Evolutionary conservation across 2,797 vertebrate species (phyloP), one percentile per base, ranked within the genome.

Genomic region (Acanthurus lineatus): DNA sequence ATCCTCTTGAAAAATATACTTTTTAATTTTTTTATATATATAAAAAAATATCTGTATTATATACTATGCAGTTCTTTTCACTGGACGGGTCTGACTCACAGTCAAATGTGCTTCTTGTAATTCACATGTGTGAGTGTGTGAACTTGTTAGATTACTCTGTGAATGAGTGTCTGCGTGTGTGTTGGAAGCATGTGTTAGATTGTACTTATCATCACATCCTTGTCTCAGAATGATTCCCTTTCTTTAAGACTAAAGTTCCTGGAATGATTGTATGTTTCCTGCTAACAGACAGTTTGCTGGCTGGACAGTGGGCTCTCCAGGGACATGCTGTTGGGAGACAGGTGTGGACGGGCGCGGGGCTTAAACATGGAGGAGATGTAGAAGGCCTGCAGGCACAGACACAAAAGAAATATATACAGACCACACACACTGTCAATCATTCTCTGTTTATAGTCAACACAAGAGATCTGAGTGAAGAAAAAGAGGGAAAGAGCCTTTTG

Each of bases 201-300:
- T 85, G 84, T 86, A 74, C 83, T 85, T 81, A 77, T 63, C 35
- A 53, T 67, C 51, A 16, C 28, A 20, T 84, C 68, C 59, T 86
- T 88, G 70, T 79, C 67, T 79, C 61, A 40, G 61, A 87, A 56
- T 42, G 70, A 80, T 86, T 92, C 85, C 78, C 80, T 90, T 85
- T 86, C 63, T 48, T 49, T 22, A 54, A 67, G 76, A 38, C 52
- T 49, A 20, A 49, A 3, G 16, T 69, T 68, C 74, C 51, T 74
- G 79, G 77, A 76, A 54, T 45, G 77, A 81, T 7, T 71, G 81
- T 11, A 6, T 45, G 73, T 59, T 40, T 74, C 38, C 67, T 79
- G 94, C 93, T 96, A 97, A 93, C 96, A 97, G 82, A 96, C 94
- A 0, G 96, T 97, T 80, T 96, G 96, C 73, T 95, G 94, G 88